Conservation (phyloP, 2,113 vertebrate species). For the Hemiscyllium ocellatum region DNA sequence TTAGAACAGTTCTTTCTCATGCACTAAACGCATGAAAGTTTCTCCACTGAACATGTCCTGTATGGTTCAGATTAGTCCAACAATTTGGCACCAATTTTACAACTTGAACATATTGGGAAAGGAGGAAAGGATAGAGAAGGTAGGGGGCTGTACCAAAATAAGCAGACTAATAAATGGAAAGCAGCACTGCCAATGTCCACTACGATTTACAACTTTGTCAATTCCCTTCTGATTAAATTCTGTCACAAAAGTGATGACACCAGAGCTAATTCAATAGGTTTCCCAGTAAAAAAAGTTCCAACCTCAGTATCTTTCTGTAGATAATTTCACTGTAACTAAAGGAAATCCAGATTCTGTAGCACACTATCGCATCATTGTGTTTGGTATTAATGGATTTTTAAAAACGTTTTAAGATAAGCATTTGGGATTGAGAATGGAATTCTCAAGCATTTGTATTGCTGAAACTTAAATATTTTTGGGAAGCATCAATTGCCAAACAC, state of each 20-base stretch:
- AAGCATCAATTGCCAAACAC: not conserved
- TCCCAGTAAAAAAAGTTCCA: not conserved
- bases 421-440: not conserved
- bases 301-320: not conserved
- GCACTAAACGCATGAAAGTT: not conserved
- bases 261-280: not conserved
- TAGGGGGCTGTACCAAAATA: not conserved
- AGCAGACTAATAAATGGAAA: not conserved
- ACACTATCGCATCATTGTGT: not conserved
- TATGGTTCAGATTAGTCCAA: not conserved
- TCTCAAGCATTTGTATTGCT: not conserved
- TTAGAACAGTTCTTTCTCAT: not conserved
- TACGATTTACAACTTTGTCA: not conserved
- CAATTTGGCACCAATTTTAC: no score
- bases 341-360: not conserved
- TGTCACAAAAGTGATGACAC: not conserved
- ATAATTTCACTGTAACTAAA: not conserved
- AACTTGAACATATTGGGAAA: no score
- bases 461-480: not conserved
- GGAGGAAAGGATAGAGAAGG: no score
- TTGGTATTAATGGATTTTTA: not conserved
- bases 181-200: not conserved
- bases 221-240: not conserved
- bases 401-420: not conserved
- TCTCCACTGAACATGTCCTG: not conserved